Conservation (phyloP, 2,888 invertebrate species). For the Drosophila lutescens region DNA sequence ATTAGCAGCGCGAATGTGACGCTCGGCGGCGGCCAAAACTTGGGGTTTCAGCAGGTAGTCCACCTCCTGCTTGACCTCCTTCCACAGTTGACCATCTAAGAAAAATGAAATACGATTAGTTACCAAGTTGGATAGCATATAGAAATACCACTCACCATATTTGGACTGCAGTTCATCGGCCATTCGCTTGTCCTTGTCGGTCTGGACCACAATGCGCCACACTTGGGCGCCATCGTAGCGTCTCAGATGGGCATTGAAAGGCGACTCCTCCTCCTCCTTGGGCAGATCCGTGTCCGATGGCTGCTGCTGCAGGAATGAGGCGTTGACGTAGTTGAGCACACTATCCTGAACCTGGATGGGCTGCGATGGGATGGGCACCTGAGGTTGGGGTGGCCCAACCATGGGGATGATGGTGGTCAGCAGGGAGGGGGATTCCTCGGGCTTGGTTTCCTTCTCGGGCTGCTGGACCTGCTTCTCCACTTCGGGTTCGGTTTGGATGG, state of each 20-base stretch:
- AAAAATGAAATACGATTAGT: neutral
- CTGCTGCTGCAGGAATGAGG: conserved; percentile 64
- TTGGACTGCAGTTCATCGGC: conserved; percentile 86
- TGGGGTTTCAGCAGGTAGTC: conserved; percentile 90
- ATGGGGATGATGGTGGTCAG: conserved; percentile 77
- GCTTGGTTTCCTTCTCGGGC: conserved; percentile 15
- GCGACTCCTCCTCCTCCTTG: conserved; percentile 41
- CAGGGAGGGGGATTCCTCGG: conserved; percentile 54
- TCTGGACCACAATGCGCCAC: conserved; percentile 88
- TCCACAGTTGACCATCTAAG: conserved; percentile 83
- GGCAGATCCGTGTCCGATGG: conserved; percentile 24
- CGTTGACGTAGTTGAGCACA: conserved; percentile 81
- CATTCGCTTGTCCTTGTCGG: conserved; percentile 85
- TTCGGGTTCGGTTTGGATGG: conserved; percentile 9
- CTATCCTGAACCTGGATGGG: conserved; percentile 68
- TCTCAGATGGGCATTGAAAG: conserved; percentile 83
- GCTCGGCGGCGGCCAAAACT: conserved; percentile 87
- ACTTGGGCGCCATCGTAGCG: conserved; percentile 91
- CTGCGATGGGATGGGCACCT: conserved; percentile 9
- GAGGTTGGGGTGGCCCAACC: conserved; percentile 35
- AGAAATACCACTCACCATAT: conserved; percentile 85
- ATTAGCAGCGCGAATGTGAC: conserved; percentile 87
- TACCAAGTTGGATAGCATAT: neutral
- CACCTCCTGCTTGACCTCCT: conserved; percentile 84
- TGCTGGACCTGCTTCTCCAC: conserved; percentile 10